Conservation (phyloP, 2,113 vertebrate species). For the Vicugna pacos region DNA sequence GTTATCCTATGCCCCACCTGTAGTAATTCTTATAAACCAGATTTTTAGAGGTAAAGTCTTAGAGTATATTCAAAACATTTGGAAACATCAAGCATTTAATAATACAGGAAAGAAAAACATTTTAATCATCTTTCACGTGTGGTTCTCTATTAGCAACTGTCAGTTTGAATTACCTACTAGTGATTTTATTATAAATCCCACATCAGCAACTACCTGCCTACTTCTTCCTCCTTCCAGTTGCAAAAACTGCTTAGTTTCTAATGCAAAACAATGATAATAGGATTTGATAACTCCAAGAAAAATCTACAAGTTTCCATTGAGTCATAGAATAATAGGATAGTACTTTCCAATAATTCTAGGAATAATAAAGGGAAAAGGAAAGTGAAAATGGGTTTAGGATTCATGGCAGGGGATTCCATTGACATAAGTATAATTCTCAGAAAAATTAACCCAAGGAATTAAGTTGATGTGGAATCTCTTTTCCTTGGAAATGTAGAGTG, state of each 20-base stretch:
- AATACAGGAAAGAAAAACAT: background rate
- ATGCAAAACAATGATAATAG: background rate
- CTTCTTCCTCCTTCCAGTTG: background rate
- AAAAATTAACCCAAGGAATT: background rate
- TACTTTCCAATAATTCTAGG: background rate
- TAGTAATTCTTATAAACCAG: background rate
- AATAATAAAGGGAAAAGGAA: background rate
- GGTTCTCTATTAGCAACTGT: background rate
- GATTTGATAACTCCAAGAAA: background rate
- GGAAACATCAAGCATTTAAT: background rate
- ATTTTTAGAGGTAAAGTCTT: background rate
- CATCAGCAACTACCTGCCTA: background rate
- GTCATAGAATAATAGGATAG: background rate
- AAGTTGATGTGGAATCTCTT: background rate
- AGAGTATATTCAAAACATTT: background rate
- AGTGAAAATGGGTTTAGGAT: background rate
- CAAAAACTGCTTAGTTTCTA: background rate
- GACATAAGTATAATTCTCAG: background rate
- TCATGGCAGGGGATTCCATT: background rate
- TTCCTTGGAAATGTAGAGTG: background rate
- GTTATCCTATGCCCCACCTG: background rate
- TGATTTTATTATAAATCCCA: background rate
- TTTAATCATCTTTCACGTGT: background rate
- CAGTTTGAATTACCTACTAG: background rate
- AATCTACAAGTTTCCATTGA: background rate